These are phyloP conservation scores for Tetragnatha versicolor DNA, from an alignment of 1,140 invertebrate species.

Conservation along the genomic window DNA sequence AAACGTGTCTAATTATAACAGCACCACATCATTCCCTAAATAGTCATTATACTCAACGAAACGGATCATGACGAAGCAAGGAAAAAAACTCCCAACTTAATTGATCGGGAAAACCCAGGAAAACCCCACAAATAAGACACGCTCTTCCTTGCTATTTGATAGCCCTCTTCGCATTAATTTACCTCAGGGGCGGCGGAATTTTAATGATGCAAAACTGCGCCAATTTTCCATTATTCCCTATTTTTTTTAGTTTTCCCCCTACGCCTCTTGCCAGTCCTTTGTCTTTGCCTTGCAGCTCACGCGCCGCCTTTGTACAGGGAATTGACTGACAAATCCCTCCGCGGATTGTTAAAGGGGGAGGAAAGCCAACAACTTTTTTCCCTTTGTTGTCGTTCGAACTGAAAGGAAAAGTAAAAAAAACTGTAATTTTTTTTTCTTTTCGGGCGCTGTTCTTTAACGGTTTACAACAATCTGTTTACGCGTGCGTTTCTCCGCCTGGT, in stretches of 20 bases:
- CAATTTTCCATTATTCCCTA: too few relatives aligned
- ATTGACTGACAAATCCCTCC: conserved; percentile 13
- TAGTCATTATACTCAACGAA: too few relatives aligned
- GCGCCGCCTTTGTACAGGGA: background rate
- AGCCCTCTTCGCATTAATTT: background rate
- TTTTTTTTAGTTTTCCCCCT: too few relatives aligned
- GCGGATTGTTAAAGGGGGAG: background rate
- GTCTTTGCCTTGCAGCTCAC: background rate
- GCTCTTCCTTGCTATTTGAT: background rate
- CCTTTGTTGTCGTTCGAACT: background rate
- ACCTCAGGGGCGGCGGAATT: background rate
- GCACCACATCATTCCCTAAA: too few relatives aligned
- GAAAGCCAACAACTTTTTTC: background rate
- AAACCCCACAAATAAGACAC: too few relatives aligned
- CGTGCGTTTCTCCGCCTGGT: background rate
- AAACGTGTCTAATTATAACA: too few relatives aligned
- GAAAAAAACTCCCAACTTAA: too few relatives aligned
- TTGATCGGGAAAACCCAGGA: too few relatives aligned
- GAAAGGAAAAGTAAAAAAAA: background rate
- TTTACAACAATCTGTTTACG: conserved; percentile 20
- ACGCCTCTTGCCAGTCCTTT: too few relatives aligned
- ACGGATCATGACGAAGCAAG: too few relatives aligned
- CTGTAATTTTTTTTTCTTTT: too few relatives aligned
- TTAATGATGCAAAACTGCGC: conserved; percentile 9
- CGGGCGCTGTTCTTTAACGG: conserved; percentile 18